These are phyloP conservation scores for Polylopha cassiicola DNA, from an alignment of 2,888 invertebrate species.

Conservation along the genomic window DNA sequence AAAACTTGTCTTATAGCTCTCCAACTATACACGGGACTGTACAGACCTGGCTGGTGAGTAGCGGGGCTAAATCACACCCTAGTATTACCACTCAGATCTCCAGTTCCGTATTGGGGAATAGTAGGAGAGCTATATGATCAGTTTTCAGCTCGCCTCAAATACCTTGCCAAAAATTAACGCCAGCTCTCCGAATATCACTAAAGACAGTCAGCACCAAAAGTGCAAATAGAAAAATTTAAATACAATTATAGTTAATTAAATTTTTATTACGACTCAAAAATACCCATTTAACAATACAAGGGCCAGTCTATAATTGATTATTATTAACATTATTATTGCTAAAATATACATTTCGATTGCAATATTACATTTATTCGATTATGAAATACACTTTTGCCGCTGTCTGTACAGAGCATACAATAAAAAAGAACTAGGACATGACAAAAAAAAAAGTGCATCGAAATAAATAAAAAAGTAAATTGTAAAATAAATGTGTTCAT, in stretches of 20 bases:
- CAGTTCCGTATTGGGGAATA: too few species aligned
- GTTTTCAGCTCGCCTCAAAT: too few species aligned
- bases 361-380: conserved; percentile 13
- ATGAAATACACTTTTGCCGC: conserved; percentile 21
- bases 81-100: too few species aligned
- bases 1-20: too few species aligned
- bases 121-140: too few species aligned
- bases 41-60: too few species aligned
- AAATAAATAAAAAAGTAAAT: too few species aligned
- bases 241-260: conserved; percentile 14
- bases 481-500: too few species aligned
- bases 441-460: too few species aligned
- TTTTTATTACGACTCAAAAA: too few species aligned
- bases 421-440: conserved; percentile 9
- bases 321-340: conserved; percentile 14
- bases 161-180: background rate
- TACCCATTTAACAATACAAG: conserved; percentile 10
- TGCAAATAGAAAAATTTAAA: conserved; percentile 12
- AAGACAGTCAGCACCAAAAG: conserved; percentile 22
- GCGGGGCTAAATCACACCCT: too few species aligned
- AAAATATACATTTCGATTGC: conserved; percentile 20
- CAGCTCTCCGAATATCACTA: background rate
- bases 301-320: conserved; percentile 17
- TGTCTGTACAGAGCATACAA: conserved; percentile 16
- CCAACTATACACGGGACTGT: too few species aligned